Evolutionary conservation across 2,113 vertebrate species (phyloP).

Genomic region (Regulus satrapa): DNA sequence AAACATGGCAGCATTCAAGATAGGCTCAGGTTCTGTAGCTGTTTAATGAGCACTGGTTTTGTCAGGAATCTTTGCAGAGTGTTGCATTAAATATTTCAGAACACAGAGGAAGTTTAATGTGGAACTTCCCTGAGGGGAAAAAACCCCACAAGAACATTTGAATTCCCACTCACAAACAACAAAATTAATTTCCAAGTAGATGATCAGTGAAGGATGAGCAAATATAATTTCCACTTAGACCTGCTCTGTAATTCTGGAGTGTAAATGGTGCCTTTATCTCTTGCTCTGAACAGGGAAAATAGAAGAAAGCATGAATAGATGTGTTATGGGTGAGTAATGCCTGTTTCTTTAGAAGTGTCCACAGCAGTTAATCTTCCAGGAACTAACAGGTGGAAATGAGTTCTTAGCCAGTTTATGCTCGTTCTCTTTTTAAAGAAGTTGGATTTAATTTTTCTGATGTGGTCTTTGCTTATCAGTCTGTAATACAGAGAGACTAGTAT

Average conservation of each 20-base stretch:
- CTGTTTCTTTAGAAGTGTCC: background rate
- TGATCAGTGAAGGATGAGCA: background rate
- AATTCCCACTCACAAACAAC: background rate
- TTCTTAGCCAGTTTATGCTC: background rate
- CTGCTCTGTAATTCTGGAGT: background rate
- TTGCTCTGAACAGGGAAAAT: background rate
- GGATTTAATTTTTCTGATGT: background rate
- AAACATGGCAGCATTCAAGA: background rate
- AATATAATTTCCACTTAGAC: background rate
- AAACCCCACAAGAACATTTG: background rate
- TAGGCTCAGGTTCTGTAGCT: background rate
- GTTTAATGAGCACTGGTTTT: background rate
- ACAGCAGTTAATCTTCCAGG: background rate
- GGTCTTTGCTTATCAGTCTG: background rate
- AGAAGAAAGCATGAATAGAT: background rate
- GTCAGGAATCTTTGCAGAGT: background rate
- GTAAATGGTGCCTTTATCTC: background rate
- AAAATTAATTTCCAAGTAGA: background rate
- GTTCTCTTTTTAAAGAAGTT: background rate
- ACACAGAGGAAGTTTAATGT: background rate
- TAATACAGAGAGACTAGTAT: background rate
- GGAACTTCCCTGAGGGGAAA: background rate
- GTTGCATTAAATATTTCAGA: background rate
- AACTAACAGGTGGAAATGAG: background rate
- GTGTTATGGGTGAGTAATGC: background rate